Conservation (phyloP, 1,140 invertebrate genomes). For the Tetragonula clypearis region DNA sequence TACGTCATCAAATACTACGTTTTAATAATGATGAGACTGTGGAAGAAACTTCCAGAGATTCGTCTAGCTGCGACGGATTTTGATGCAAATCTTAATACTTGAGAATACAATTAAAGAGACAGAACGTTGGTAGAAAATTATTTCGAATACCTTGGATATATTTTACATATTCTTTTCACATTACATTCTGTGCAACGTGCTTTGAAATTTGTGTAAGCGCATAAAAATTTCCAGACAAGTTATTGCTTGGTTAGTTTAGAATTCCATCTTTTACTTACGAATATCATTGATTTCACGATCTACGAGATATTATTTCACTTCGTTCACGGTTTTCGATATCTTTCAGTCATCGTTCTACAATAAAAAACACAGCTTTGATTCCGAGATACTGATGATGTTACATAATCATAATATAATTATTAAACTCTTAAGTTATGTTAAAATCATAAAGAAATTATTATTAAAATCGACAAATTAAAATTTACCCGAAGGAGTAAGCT, state of each 20-base stretch:
- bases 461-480: no score
- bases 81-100: no score
- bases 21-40: no score
- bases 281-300: neutral
- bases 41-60: no score
- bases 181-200: no score
- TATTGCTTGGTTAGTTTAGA: neutral
- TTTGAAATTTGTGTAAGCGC: neutral
- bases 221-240: neutral
- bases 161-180: no score
- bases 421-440: neutral
- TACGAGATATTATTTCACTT: neutral
- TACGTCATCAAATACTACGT: no score
- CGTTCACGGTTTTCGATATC: neutral
- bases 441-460: neutral
- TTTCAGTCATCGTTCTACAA: neutral
- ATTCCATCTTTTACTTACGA: neutral
- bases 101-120: no score
- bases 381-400: neutral
- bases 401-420: neutral
- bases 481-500: no score
- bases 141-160: no score
- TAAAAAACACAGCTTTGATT: neutral
- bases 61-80: no score
- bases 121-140: no score